Percentiles rank a stretch among this genome's conserved stretches.
phyloP scores from a whole-genome alignment of 2,113 vertebrate genomes.

The Gallinago undulata region DNA sequence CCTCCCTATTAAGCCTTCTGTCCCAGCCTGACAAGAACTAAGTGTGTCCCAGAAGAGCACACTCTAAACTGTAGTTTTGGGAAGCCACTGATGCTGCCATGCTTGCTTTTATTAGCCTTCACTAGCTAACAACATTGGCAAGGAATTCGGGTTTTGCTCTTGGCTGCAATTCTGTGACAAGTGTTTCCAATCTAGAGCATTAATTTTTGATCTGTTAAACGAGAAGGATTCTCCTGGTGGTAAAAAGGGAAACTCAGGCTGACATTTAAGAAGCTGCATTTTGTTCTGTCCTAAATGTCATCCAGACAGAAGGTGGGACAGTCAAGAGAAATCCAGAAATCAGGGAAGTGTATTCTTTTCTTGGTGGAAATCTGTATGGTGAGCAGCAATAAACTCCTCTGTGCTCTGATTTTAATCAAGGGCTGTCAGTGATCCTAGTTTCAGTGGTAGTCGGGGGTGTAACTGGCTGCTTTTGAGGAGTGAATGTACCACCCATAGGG shows the following conservation, averaged over 20 bases:
- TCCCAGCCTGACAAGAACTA: conserved; percentile 12
- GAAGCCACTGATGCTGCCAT: neutral
- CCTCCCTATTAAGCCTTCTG: conserved; percentile 1
- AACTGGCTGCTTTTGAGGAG: neutral
- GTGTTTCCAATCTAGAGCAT: neutral
- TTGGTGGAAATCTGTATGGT: neutral
- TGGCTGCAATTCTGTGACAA: neutral
- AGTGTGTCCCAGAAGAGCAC: neutral
- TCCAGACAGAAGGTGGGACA: neutral
- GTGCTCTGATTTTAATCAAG: neutral
- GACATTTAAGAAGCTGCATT: neutral
- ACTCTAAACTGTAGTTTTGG: neutral
- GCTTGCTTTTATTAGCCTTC: neutral
- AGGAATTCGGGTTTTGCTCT: neutral
- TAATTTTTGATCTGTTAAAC: conserved; percentile 18
- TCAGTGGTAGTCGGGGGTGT: neutral
- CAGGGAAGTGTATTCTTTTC: neutral
- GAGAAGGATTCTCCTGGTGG: neutral
- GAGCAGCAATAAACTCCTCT: neutral
- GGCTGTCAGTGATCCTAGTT: neutral
- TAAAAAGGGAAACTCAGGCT: neutral
- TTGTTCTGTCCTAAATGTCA: neutral
- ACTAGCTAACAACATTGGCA: neutral
- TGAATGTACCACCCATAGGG: neutral
- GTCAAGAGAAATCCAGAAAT: neutral